Evolutionary conservation across 2,113 vertebrate species (phyloP).

Genomic region (Octodon degus): DNA sequence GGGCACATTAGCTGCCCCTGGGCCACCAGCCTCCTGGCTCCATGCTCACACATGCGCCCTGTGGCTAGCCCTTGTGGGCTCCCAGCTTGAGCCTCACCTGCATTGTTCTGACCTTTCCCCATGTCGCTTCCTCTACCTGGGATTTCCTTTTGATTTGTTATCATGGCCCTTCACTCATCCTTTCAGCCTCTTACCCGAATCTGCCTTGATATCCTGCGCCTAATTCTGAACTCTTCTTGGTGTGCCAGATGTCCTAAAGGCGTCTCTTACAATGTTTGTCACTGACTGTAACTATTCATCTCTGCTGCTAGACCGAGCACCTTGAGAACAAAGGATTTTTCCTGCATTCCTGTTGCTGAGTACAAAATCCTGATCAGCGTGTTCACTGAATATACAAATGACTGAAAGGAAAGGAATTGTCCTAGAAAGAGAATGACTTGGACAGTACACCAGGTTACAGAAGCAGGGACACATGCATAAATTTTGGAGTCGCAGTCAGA

Average conservation of each 20-base stretch:
- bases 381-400: neutral
- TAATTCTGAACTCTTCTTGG: neutral
- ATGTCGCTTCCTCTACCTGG: neutral
- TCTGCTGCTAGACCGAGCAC: neutral
- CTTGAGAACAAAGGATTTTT: conserved; percentile 38
- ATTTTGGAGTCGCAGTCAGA: neutral
- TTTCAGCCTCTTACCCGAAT: neutral
- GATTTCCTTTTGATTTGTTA: neutral
- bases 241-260: neutral
- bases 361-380: neutral
- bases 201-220: neutral
- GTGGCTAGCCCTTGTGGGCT: neutral
- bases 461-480: neutral
- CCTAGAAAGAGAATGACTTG: neutral
- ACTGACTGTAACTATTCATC: neutral
- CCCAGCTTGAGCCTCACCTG: neutral
- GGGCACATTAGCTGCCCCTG: neutral
- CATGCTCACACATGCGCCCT: neutral
- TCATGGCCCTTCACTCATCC: neutral
- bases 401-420: neutral
- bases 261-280: neutral
- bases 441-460: neutral
- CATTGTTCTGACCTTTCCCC: neutral
- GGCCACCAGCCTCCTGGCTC: neutral
- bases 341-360: neutral